A percentile compares a stretch with the other conserved stretches of the same genome.
Evolutionary conservation across 2,888 invertebrate genomes (phyloP).

Genomic region (Meteorus colon): DNA sequence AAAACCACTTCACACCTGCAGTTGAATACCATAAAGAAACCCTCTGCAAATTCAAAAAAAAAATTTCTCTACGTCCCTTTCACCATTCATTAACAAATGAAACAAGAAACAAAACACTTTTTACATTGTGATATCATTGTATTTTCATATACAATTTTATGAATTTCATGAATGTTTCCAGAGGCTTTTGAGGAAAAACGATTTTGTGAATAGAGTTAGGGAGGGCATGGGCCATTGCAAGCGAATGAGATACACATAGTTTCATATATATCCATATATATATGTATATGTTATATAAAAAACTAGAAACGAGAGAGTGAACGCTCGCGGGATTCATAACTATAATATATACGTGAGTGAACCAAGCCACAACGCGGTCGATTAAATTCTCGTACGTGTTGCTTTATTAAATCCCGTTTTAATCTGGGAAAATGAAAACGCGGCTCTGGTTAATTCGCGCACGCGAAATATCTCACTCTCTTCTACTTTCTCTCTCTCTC

Average conservation of each 20-base stretch:
- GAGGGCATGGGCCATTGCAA: not conserved
- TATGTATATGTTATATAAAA: slow-evolving; percentile 38
- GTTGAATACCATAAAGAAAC: too few species aligned
- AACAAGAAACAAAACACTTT: too few species aligned
- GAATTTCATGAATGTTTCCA: not conserved
- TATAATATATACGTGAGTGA: slow-evolving; percentile 44
- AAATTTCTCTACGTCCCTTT: too few species aligned
- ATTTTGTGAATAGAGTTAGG: not conserved
- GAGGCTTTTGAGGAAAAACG: not conserved
- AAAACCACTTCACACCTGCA: too few species aligned
- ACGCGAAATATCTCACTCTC: slow-evolving; percentile 19
- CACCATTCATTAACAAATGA: too few species aligned
- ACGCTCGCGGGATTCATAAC: slow-evolving; percentile 34
- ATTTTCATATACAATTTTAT: not conserved
- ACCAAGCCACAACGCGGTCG: slow-evolving; percentile 59
- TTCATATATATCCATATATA: not conserved
- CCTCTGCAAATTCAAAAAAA: too few species aligned
- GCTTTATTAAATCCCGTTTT: slow-evolving; percentile 70
- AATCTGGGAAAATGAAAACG: slow-evolving; percentile 69
- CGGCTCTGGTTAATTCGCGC: slow-evolving; percentile 10
- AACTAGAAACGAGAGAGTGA: slow-evolving; percentile 30
- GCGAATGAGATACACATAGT: not conserved
- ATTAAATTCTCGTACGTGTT: slow-evolving; percentile 67
- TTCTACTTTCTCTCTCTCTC: not conserved
- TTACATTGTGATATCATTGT: too few species aligned